Conservation (phyloP, 2,888 invertebrate species). For the Coleophora flavipennella region DNA sequence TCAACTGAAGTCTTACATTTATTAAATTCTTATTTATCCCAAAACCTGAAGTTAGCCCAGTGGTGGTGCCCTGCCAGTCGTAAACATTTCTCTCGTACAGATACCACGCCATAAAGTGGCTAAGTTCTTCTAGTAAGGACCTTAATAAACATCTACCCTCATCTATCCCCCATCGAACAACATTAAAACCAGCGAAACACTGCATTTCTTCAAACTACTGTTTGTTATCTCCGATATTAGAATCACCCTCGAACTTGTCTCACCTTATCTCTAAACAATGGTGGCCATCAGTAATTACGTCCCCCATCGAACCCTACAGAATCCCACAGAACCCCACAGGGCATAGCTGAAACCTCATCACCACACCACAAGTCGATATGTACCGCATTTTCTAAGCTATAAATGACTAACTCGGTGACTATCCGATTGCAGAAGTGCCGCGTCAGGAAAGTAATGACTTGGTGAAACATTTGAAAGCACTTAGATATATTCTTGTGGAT, state of each 20-base stretch:
- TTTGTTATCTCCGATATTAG: conserved; percentile 1
- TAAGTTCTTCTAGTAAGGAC: no score
- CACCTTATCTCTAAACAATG: conserved; percentile 41
- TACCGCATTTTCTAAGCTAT: conserved; percentile 28
- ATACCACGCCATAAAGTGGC: no score
- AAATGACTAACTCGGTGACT: conserved; percentile 24
- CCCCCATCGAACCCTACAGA: conserved; percentile 21
- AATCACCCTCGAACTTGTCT: conserved; percentile 20
- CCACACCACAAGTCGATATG: conserved; percentile 15
- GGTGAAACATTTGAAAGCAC: no score
- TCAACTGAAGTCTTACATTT: no score
- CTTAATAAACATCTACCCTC: no score
- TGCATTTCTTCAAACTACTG: conserved; percentile 3
- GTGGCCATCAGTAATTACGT: conserved; percentile 51
- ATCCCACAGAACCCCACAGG: conserved; percentile 6
- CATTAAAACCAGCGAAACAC: conserved; percentile 4
- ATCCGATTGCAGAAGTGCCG: conserved; percentile 31
- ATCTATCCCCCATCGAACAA: not conserved
- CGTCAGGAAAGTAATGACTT: conserved; percentile 30
- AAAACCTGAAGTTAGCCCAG: no score
- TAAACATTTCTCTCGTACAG: no score
- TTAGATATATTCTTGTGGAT: no score
- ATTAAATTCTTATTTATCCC: no score
- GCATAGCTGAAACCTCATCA: conserved; percentile 44
- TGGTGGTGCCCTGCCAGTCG: no score